Evolutionary conservation across 2,888 invertebrate species (phyloP), one percentile per base, ranked within the genome.

Genomic region (Uropetala carovei): DNA sequence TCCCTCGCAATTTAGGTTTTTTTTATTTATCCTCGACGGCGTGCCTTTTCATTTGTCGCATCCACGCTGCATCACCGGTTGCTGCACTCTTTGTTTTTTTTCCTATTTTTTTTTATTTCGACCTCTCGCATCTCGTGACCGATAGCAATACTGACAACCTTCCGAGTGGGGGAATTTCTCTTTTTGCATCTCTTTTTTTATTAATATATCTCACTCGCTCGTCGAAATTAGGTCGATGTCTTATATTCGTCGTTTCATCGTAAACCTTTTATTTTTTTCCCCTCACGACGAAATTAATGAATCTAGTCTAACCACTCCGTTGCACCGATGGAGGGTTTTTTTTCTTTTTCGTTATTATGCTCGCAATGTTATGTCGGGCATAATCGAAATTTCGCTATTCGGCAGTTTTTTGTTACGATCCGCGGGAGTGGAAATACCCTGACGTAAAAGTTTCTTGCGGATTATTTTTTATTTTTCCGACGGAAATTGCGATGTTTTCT

Each of bases 221-320:
- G 30, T 60, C 14, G 8, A 86, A 86, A 86, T 86, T 64, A 59
- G 86, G 86, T 64, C 86, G 30, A 30, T 60, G 59, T 27, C 27
- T 86, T 59, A 59, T 85, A 59, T 85, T 57, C n/a, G 0, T n/a
- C 68, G 4, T 68, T 18, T 18, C 68, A 68, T 68, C 68, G 18
- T 22, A 22, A n/a, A 14, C 64, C 14, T 86, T 86, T 57, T 18
- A 57, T 57, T 60, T 14, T 16, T n/a, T n/a, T n/a, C n/a, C n/a
- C n/a, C n/a, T n/a, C n/a, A n/a, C n/a, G 60, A 30, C 86, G 30
- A 30, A 10, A 86, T 59, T 30, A 60, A 64, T 86, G 60, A 30
- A 64, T 10, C 68, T 68, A 2, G n/a, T 9, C n/a, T 68, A n/a
- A 43, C 43, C 43, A 43, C 43, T 43, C 43, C 43, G 3, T 43